These are phyloP conservation scores for Miniopterus natalensis DNA, from an alignment of 2,113 vertebrate species.

Conservation along the genomic window DNA sequence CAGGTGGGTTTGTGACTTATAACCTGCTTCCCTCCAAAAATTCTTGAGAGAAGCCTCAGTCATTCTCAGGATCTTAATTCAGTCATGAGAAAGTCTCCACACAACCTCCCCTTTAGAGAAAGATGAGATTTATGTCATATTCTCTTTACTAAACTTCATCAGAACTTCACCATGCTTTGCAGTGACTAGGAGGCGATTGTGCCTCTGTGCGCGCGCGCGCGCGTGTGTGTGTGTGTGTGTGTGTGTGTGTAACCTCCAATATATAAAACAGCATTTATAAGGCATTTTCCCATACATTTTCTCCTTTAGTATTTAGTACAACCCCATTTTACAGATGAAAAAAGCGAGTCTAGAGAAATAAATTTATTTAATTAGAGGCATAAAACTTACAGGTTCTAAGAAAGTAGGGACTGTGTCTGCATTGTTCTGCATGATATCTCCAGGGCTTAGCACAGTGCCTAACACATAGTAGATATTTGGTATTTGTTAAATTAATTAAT, in stretches of 20 bases:
- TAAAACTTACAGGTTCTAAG: background rate
- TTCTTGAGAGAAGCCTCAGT: background rate
- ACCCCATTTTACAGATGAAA: background rate
- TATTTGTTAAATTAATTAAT: slow-evolving; percentile 37
- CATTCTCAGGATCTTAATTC: background rate
- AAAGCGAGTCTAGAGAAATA: background rate
- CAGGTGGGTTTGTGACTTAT: background rate
- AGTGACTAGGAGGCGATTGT: background rate
- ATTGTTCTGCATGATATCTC: background rate
- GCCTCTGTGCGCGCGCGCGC: background rate
- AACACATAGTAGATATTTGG: background rate
- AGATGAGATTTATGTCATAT: background rate
- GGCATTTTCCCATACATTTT: background rate
- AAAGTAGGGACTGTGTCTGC: background rate
- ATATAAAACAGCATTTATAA: background rate
- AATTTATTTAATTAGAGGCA: background rate
- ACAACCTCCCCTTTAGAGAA: background rate
- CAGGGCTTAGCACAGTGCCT: background rate
- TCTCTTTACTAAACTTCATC: slow-evolving; percentile 1
- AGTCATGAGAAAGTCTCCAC: background rate
- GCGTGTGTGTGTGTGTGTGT: background rate
- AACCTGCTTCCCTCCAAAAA: background rate
- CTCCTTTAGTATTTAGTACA: background rate
- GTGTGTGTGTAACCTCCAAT: background rate
- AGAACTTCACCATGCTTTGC: background rate